phyloP scores from a whole-genome alignment of 2,888 invertebrate genomes.

The Unio delphinus region DNA sequence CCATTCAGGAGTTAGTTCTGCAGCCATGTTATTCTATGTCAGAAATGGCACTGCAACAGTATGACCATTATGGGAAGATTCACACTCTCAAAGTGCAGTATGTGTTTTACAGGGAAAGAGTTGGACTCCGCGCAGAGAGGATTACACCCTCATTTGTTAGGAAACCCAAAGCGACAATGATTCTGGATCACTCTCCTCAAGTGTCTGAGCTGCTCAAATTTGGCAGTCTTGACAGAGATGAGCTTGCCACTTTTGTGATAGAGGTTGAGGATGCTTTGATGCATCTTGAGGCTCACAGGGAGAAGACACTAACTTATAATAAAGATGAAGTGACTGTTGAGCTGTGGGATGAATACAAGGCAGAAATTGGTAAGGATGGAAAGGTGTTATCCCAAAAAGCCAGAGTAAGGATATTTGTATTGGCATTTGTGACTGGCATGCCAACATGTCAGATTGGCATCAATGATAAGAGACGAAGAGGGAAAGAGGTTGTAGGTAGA shows the following conservation, averaged over 20 bases:
- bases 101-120: constrained; percentile 97
- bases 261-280: constrained; percentile 91
- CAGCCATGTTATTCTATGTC: constrained; percentile 96
- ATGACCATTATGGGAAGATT: constrained; percentile 98
- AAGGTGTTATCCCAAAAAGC: constrained; percentile 82
- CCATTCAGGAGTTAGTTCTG: constrained; percentile 94
- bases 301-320: constrained; percentile 67
- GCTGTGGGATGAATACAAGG: constrained; percentile 70
- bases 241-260: constrained; percentile 91
- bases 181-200: constrained; percentile 94
- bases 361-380: constrained; percentile 66
- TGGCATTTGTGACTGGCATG: constrained; percentile 94
- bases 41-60: constrained; percentile 84
- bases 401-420: constrained; percentile 93
- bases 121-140: constrained; percentile 77
- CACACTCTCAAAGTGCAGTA: constrained; percentile 98
- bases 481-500: constrained; percentile 98
- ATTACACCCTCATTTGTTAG: constrained; percentile 69
- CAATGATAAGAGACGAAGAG: constrained; percentile 97
- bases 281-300: constrained; percentile 62
- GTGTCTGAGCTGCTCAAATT: constrained; percentile 96
- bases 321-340: constrained; percentile 71
- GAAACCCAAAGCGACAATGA: constrained; percentile 71
- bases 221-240: constrained; percentile 90
- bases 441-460: constrained; percentile 97